phyloP scores from a whole-genome alignment of 2,888 invertebrate genomes.

The Xestia rhomboidea region DNA sequence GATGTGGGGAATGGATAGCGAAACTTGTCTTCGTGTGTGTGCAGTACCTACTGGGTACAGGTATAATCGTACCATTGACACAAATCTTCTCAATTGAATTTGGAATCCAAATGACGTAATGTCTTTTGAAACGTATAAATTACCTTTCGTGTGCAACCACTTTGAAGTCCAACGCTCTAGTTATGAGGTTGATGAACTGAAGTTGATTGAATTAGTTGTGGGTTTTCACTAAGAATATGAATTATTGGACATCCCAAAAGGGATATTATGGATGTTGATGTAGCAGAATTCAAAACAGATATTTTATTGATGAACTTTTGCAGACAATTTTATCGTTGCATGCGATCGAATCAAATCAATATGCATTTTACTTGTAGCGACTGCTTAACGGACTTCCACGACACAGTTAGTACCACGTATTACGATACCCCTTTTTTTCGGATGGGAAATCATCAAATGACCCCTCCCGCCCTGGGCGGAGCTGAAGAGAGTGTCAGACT shows the following conservation, averaged over 20 bases:
- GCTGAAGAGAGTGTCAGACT: too few species aligned
- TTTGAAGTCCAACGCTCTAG: conserved; percentile 36
- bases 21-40: conserved; percentile 57
- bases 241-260: neutral
- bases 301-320: neutral
- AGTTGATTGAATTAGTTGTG: conserved; percentile 24
- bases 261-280: neutral
- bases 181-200: conserved; percentile 31
- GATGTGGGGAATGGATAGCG: conserved; percentile 61
- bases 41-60: neutral
- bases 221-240: conserved; percentile 14
- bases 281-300: neutral
- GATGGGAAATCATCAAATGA: too few species aligned
- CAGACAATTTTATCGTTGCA: neutral
- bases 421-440: neutral
- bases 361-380: neutral
- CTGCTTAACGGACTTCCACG: neutral
- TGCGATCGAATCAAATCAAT: too few species aligned
- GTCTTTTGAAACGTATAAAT: conserved; percentile 23
- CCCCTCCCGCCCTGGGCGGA: too few species aligned
- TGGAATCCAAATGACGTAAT: conserved; percentile 18
- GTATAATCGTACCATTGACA: conserved; percentile 13
- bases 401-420: neutral
- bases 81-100: conserved; percentile 32
- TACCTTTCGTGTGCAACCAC: conserved; percentile 15